These are phyloP conservation scores for Agrenia bidenticulata DNA, from an alignment of 2,888 invertebrate genomes.

Conservation along the genomic window DNA sequence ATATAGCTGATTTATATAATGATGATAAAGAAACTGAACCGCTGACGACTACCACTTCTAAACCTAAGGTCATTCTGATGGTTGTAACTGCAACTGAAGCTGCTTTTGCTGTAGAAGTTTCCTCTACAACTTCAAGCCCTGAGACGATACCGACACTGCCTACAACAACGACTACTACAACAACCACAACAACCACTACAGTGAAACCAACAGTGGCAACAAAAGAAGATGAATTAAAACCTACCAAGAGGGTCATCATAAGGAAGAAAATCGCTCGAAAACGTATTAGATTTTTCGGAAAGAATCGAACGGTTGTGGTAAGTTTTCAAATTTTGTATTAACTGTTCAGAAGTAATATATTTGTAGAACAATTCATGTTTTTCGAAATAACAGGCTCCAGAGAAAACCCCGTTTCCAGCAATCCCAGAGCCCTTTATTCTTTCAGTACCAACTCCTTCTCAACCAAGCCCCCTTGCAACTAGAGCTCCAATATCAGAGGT, in stretches of 20 bases:
- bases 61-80: background rate
- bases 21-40: background rate
- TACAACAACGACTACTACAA: slow-evolving; percentile 1
- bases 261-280: slow-evolving; percentile 10
- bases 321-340: background rate
- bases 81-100: background rate
- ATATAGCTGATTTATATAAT: background rate
- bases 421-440: too few species aligned
- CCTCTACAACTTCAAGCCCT: background rate
- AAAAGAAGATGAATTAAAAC: background rate
- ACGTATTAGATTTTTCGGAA: background rate
- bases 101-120: background rate
- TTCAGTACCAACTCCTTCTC: too few species aligned
- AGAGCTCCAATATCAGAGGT: too few species aligned
- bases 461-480: too few species aligned
- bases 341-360: too few species aligned
- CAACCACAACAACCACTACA: slow-evolving; percentile 8
- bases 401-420: too few species aligned
- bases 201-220: background rate
- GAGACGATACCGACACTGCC: background rate
- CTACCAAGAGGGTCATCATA: background rate
- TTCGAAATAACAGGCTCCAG: too few species aligned
- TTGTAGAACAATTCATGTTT: too few species aligned
- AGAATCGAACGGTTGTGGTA: slow-evolving; percentile 1
- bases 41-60: background rate